Base-by-base conservation (phyloP, 2,888 invertebrate species). In the Plusia festucae region DNA sequence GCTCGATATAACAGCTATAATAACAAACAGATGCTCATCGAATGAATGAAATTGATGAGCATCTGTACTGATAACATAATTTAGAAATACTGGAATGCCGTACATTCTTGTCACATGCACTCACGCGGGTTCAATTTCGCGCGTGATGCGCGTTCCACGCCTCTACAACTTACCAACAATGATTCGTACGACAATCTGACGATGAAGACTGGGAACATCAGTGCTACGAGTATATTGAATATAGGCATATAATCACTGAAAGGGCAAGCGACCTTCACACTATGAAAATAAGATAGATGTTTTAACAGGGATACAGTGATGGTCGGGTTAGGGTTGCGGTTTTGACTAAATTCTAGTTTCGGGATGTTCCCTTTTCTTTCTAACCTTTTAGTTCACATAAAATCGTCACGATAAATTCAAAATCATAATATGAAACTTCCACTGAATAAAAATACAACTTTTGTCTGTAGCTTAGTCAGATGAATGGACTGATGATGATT, bases 281-380 rank as follows among this genome's bases (percentile, higher is more conserved):
- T 40, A 40, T 40, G 40, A 40, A n/a, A 40, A 40, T 40, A n/a
- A 40, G n/a, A 40, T n/a, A 5, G n/a, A 40, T n/a, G 40, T 40
- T n/a, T 40, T n/a, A n/a, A n/a, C 40, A 5, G 3, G 40, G n/a
- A n/a, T n/a, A 40, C n/a, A 34, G n/a, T 40, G n/a, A 40, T 30
- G 30, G 30, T 30, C 9, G 30, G 30, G 9, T 9, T 9, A 30
- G 30, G 30, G 30, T 34, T 34, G 34, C 15, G 34, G 34, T 34
- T 34, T 34, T 5, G 4, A 34, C 34, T 15, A 34, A 34, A 30
- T 30, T 8, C 9, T 30, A 9, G 30, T 30, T 30, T 30, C 30
- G 9, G 30, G 30, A 30, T 30, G 9, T 30, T 30, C 9, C 30
- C 30, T 30, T 30, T n/a, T 30, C 8, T 9, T 9, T 9, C 30